Evolutionary conservation across 2,888 invertebrate species (phyloP).

Genomic region (Endotricha flammealis): DNA sequence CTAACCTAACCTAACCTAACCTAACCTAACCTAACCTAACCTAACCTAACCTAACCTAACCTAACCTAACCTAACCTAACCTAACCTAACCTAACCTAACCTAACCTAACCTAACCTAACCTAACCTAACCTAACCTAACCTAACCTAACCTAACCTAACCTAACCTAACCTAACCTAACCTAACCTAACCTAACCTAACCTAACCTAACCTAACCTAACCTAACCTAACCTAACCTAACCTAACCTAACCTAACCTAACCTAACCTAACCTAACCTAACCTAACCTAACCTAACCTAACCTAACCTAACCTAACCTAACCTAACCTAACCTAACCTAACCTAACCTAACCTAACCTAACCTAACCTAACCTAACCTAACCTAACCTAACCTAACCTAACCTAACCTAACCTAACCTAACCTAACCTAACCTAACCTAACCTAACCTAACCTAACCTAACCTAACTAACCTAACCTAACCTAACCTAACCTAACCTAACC

Average conservation of each 20-base stretch:
- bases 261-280: conserved; percentile 9
- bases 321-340: conserved; percentile 9
- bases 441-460: conserved; percentile 9
- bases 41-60: conserved; percentile 8
- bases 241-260: conserved; percentile 9
- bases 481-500: too few species aligned
- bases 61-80: conserved; percentile 8
- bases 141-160: conserved; percentile 9
- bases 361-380: conserved; percentile 9
- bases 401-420: conserved; percentile 9
- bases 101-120: conserved; percentile 8
- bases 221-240: conserved; percentile 9
- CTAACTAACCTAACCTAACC: too few species aligned
- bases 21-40: conserved; percentile 6
- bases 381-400: conserved; percentile 9
- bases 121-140: conserved; percentile 8
- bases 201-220: conserved; percentile 9
- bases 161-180: conserved; percentile 9
- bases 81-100: conserved; percentile 8
- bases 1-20: conserved; percentile 6
- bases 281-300: conserved; percentile 9
- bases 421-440: conserved; percentile 9
- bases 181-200: conserved; percentile 9
- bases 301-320: conserved; percentile 9
- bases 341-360: conserved; percentile 9